These are phyloP conservation scores for Diploptera punctata DNA, from an alignment of 2,888 invertebrate species.

Conservation along the genomic window DNA sequence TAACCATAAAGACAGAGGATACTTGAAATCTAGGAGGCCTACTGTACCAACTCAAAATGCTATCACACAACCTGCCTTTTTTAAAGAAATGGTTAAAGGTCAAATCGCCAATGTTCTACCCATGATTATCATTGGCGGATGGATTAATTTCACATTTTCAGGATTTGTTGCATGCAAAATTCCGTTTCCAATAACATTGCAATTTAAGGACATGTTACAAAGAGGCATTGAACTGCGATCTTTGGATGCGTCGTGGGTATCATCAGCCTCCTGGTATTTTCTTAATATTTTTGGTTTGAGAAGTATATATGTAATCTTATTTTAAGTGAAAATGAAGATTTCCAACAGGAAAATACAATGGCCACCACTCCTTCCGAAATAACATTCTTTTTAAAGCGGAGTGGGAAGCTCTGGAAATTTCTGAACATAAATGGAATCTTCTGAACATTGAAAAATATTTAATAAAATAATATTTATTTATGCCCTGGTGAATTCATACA, in stretches of 20 bases:
- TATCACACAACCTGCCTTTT: constrained; percentile 95
- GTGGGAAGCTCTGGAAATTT: constrained; percentile 98
- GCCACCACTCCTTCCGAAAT: too few relatives aligned
- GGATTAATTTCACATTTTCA: constrained; percentile 99
- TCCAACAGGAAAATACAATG: too few relatives aligned
- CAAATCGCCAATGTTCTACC: constrained; percentile 98
- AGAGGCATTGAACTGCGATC: constrained; percentile 95
- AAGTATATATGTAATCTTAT: constrained; percentile 95
- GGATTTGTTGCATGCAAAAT: constrained; percentile 97
- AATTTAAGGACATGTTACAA: constrained; percentile 99
- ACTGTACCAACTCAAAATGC: constrained; percentile 85
- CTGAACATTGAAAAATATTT: constrained; percentile 77
- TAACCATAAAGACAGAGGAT: constrained; percentile 91
- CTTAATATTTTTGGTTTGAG: constrained; percentile 97
- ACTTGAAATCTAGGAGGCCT: constrained; percentile 91
- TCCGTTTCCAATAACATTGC: constrained; percentile 95
- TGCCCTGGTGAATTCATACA: too few relatives aligned
- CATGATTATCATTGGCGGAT: constrained; percentile 99
- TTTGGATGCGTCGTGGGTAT: constrained; percentile 98
- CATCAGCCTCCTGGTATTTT: constrained; percentile 99
- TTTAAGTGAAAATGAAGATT: too few relatives aligned
- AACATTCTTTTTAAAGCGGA: constrained; percentile 99
- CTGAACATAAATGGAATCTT: constrained; percentile 91
- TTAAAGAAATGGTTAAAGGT: constrained; percentile 99
- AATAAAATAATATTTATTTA: too few relatives aligned